A percentile compares a stretch with the other conserved stretches of the same genome.
Conservation (phyloP, 2,113 vertebrate species). For the Cheilinus undulatus region DNA sequence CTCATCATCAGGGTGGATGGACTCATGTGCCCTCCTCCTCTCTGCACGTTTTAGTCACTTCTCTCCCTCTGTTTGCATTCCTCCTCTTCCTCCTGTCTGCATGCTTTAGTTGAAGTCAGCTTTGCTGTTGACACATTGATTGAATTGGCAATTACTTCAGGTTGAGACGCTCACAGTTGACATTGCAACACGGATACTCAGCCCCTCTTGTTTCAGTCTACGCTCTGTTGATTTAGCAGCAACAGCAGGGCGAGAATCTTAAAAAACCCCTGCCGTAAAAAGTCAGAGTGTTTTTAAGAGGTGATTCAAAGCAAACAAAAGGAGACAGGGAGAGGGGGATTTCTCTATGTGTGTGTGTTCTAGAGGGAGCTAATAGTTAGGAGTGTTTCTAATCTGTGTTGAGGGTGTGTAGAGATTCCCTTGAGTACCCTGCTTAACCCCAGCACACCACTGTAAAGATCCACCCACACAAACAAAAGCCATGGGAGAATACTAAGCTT, state of each 20-base stretch:
- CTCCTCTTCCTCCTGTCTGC: constrained; percentile 37
- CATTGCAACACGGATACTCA: constrained; percentile 58
- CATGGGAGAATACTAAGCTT: constrained; percentile 65
- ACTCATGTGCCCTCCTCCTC: constrained; percentile 23
- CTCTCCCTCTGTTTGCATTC: constrained; percentile 35
- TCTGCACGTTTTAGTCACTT: constrained; percentile 40
- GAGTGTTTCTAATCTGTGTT: constrained; percentile 73
- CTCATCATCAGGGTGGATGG: constrained; percentile 20
- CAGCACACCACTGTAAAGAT: constrained; percentile 62
- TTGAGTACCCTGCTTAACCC: constrained; percentile 71
- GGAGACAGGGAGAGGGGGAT: constrained; percentile 1
- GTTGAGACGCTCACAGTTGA: constrained; percentile 66
- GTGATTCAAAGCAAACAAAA: constrained; percentile 22
- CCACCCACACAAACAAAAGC: constrained; percentile 67
- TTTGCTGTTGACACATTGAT: constrained; percentile 76
- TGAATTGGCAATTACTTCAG: constrained; percentile 75
- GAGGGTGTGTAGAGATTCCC: constrained; percentile 67
- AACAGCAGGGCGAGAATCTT: constrained; percentile 41
- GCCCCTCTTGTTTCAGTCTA: constrained; percentile 49
- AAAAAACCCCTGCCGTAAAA: constrained; percentile 40
- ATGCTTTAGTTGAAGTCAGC: constrained; percentile 47
- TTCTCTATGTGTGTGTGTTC: neutral
- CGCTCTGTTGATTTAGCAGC: constrained; percentile 59
- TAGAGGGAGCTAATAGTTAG: constrained; percentile 55
- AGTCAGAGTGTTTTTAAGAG: constrained; percentile 28